phyloP scores from a whole-genome alignment of 2,113 vertebrate species.

The Raja brachyura region DNA sequence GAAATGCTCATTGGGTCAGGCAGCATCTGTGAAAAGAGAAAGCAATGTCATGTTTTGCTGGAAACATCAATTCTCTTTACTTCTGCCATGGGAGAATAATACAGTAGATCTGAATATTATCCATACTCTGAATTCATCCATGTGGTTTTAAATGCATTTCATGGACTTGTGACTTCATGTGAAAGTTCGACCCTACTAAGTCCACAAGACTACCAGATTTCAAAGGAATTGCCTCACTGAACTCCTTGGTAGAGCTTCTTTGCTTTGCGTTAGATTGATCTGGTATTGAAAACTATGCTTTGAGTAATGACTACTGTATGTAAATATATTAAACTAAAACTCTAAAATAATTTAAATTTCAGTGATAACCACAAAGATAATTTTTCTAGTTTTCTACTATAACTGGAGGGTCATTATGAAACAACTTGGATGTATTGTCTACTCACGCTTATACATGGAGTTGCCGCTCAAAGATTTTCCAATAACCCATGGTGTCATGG shows the following conservation, averaged over 20 bases:
- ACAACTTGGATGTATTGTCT: neutral
- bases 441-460: neutral
- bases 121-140: neutral
- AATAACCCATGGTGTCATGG: neutral
- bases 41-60: neutral
- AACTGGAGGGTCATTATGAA: neutral
- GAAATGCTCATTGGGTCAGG: neutral
- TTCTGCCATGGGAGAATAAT: neutral
- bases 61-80: neutral
- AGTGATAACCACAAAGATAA: neutral
- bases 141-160: neutral
- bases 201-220: neutral
- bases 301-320: neutral
- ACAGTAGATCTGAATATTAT: neutral
- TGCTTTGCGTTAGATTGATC: slow-evolving; percentile 10
- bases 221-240: neutral
- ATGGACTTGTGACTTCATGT: neutral
- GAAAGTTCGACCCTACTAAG: neutral
- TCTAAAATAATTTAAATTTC: neutral
- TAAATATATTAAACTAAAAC: neutral
- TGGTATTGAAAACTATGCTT: neutral
- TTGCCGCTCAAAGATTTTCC: neutral
- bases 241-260: neutral
- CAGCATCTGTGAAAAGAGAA: neutral
- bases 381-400: neutral